A percentile compares a stretch with the other conserved stretches of the same genome.
phyloP scores from a whole-genome alignment of 2,888 invertebrate species.

The Erebia palarica region DNA sequence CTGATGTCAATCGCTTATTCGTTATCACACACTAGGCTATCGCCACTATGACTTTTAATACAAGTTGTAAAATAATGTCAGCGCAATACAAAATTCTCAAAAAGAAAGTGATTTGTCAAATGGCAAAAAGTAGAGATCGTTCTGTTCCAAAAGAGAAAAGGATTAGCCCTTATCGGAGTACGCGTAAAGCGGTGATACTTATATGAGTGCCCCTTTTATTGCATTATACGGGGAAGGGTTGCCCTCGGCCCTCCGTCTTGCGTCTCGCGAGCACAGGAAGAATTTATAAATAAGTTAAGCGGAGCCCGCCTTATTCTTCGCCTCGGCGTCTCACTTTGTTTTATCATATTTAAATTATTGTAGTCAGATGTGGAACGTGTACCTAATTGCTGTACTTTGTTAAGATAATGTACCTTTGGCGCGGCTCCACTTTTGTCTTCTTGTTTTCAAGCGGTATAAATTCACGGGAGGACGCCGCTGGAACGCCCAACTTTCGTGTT shows the following conservation, averaged over 20 bases:
- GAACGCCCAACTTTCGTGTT: conserved; percentile 75
- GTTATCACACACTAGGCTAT: too few relatives aligned
- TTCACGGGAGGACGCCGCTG: conserved; percentile 67
- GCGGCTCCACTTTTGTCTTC: conserved; percentile 81
- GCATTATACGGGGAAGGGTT: conserved; percentile 79
- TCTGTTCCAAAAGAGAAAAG: conserved; percentile 58
- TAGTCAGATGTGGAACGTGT: conserved; percentile 83
- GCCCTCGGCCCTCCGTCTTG: conserved; percentile 53
- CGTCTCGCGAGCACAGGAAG: conserved; percentile 67
- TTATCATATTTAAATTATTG: conserved; percentile 83
- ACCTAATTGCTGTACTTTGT: conserved; percentile 83
- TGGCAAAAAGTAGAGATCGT: conserved; percentile 58
- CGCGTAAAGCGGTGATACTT: conserved; percentile 77
- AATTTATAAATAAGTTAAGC: conserved; percentile 82
- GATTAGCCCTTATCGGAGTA: conserved; percentile 78
- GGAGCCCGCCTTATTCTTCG: conserved; percentile 74
- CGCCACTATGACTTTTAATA: too few relatives aligned
- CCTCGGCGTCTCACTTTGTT: conserved; percentile 76
- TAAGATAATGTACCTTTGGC: conserved; percentile 83
- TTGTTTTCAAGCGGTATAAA: conserved; percentile 78
- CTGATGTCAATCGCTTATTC: too few relatives aligned
- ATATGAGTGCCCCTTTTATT: conserved; percentile 81
- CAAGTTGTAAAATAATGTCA: too few relatives aligned
- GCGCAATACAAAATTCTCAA: neutral
- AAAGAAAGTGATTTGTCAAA: conserved; percentile 21